These are phyloP conservation scores for Elysia crispata DNA, from an alignment of 2,888 invertebrate genomes.

Conservation along the genomic window DNA sequence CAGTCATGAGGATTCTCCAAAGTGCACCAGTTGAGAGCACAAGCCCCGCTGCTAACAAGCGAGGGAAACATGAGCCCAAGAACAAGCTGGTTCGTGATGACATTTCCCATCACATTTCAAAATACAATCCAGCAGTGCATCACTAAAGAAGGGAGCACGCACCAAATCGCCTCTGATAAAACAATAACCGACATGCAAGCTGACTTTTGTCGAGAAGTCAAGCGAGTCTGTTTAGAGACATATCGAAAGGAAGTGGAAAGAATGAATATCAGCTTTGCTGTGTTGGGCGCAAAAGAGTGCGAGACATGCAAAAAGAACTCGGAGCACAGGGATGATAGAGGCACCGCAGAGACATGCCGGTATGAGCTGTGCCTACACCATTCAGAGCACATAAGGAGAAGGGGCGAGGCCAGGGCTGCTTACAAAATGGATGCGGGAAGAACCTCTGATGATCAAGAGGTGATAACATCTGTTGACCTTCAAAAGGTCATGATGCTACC, in stretches of 20 bases:
- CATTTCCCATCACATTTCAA: slow-evolving; percentile 5
- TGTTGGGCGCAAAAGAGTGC: slow-evolving; percentile 35
- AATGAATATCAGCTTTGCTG: slow-evolving; percentile 36
- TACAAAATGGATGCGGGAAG: too few relatives aligned
- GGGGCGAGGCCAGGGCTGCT: too few relatives aligned
- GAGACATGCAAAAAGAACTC: slow-evolving; percentile 17
- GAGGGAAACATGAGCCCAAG: slow-evolving; percentile 15
- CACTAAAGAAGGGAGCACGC: slow-evolving; percentile 30
- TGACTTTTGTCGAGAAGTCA: neutral
- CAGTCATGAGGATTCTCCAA: slow-evolving; percentile 2
- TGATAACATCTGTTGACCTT: too few relatives aligned
- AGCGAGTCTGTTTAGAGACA: slow-evolving; percentile 10
- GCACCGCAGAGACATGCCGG: neutral
- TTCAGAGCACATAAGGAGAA: slow-evolving; percentile 4
- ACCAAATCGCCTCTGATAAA: slow-evolving; percentile 18
- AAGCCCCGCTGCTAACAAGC: slow-evolving; percentile 4
- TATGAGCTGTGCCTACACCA: neutral
- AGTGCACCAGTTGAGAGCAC: neutral
- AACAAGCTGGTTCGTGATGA: slow-evolving; percentile 11
- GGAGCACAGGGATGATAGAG: neutral
- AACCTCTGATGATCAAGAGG: too few relatives aligned
- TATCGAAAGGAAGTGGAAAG: slow-evolving; percentile 21
- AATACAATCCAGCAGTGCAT: neutral
- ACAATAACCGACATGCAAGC: slow-evolving; percentile 23
- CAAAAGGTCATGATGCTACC: too few relatives aligned